A percentile compares a stretch with the other conserved stretches of the same genome.
Conservation (phyloP, 2,797 vertebrate genomes). For the Hirundo rustica region DNA sequence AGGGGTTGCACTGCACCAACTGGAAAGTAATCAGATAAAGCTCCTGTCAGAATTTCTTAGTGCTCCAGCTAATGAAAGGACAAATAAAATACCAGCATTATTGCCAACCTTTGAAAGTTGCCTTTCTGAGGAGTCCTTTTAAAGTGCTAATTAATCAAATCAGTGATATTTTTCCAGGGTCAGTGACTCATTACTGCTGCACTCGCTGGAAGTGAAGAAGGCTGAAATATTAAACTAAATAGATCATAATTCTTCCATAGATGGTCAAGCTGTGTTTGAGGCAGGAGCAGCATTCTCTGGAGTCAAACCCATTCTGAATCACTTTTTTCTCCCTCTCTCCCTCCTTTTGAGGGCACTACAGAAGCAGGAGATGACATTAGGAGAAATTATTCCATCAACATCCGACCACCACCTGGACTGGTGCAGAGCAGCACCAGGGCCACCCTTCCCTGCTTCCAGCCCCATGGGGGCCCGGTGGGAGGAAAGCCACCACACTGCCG, state of each 20-base stretch:
- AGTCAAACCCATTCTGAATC: background rate
- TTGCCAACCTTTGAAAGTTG: constrained; percentile 43
- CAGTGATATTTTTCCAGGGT: constrained; percentile 60
- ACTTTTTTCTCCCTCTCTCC: accelerated
- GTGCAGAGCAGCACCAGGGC: background rate
- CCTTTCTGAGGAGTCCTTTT: constrained; percentile 26
- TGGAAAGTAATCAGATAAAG: background rate
- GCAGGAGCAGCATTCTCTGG: background rate
- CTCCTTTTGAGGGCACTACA: background rate
- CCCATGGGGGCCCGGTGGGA: accelerated
- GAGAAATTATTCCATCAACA: background rate
- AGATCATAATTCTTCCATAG: constrained; percentile 60
- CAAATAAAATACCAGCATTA: constrained; percentile 47
- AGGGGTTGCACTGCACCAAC: background rate
- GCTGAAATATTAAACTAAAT: constrained; percentile 24
- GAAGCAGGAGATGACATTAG: background rate
- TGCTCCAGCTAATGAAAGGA: constrained; percentile 16
- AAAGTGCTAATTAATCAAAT: constrained; percentile 65
- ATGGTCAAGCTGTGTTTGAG: constrained; percentile 11
- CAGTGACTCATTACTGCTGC: constrained; percentile 51
- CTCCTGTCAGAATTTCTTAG: background rate
- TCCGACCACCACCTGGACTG: accelerated
- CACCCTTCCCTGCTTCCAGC: background rate
- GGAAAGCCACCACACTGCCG: background rate
- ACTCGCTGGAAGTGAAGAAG: background rate